Base-by-base conservation (phyloP, 2,797 vertebrate genomes). In the Apogon hyalosoma region DNA sequence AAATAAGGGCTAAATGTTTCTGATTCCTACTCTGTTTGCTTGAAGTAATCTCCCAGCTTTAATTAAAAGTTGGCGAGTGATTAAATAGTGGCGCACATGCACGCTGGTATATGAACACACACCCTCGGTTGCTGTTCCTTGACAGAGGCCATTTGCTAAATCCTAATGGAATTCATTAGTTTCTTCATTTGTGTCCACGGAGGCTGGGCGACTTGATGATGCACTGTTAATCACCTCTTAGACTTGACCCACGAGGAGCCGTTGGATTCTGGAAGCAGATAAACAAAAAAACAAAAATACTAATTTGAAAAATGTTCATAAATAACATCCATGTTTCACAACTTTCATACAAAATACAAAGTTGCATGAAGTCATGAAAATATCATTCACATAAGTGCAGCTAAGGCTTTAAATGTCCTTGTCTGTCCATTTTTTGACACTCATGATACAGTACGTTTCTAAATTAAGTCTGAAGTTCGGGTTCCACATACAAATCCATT, bases 161-260 rank as follows among this genome's bases (percentile, higher is more conserved):
- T 86, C 90, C 87, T 92, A 90, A 91, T 90, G 83, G 90, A 84
- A 93, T 91, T 91, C 88, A 90, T 91, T 85, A 88, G 79, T 89
- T 93, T 84, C 76, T 87, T 90, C 73, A 86, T 91, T 90, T 90
- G 85, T 73, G 77, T 77, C 66, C 13, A 13, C 49, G 73, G 77
- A 71, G 75, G 78, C 79, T 59, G 70, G 54, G 67, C 53, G 46
- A 60, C 80, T 62, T 74, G 47, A 77, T 61, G 66, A 73, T 64
- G 73, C 82, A 65, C 75, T 46, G 76, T 83, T 91, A 87, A 90
- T 92, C 86, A 79, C 88, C 75, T 67, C 46, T 67, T 48, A 54
- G 72, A 49, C 56, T 39, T 79, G 79, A 87, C 69, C 69, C 53
- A 31, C 48, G 68, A 72, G 43, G 60, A 49, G 24, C 52, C 66